phyloP scores from a whole-genome alignment of 2,113 vertebrate species.

The Lanius collurio region DNA sequence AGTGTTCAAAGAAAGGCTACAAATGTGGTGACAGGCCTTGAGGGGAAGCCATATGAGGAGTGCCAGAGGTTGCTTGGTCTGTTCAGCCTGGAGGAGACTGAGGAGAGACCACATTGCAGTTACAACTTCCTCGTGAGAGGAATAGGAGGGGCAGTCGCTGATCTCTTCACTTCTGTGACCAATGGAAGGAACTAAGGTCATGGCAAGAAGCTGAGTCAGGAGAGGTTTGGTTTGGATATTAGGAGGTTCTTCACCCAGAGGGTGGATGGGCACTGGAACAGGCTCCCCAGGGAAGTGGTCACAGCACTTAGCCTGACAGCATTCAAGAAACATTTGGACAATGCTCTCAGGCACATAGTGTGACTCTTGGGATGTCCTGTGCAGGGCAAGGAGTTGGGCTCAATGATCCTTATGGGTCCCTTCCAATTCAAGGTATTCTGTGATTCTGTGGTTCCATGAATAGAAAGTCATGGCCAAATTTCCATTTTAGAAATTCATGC shows the following conservation, averaged over 20 bases:
- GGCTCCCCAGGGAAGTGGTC: neutral
- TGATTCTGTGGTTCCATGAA: neutral
- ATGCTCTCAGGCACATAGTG: neutral
- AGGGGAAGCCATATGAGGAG: accelerated
- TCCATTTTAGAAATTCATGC: neutral
- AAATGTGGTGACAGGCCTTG: neutral
- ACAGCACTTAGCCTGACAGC: neutral
- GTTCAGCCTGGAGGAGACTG: neutral
- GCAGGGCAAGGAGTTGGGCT: neutral
- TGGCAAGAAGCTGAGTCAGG: neutral
- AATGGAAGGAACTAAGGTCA: neutral
- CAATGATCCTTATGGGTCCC: neutral
- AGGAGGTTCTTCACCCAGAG: neutral
- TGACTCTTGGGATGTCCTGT: neutral
- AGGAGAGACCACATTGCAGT: accelerated
- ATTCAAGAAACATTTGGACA: neutral
- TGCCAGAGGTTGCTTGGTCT: neutral
- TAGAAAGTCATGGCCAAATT: neutral
- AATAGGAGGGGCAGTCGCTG: neutral
- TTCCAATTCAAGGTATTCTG: neutral
- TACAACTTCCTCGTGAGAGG: accelerated
- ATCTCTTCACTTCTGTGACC: neutral
- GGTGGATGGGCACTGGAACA: neutral
- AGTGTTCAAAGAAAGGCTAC: neutral
- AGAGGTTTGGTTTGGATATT: neutral